Evolutionary conservation across 2,888 invertebrate species (phyloP), one percentile per base, ranked within the genome.

Genomic region (Mesoligia furuncula): DNA sequence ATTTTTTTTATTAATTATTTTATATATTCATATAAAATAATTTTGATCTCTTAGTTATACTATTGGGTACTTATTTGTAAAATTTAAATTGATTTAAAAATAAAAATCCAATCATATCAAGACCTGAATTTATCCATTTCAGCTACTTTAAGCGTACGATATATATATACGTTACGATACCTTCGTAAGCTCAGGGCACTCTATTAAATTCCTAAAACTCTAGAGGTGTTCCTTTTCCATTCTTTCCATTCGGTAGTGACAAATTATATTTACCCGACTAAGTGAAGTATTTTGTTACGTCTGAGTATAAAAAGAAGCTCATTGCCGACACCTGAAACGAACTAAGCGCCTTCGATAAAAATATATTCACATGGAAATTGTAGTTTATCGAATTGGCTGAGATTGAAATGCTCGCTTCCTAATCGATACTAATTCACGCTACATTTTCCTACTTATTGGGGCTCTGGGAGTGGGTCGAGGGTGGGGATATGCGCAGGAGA

Each of bases 391-490:
- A 88, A 89, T 89, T 87, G 86, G 88, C 83, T 90, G 87, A 89
- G 90, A 93, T 92, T 92, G 91, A 93, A 94, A 93, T 92, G 92
- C 90, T 89, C 90, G 90, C 90, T 91, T 90, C 90, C 93, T 94
- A 95, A 95, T 95, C 95, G 94, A 95, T 94, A 94, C 93, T 95
- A 95, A 95, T 95, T 94, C 94, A 89, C 90, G 90, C 89, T 92
- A 92, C 91, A 91, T 92, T 92, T 90, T 88, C 91, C 91, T 92
- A 93, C 94, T 93, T 92, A 92, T 89, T 83, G 90, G 84, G 80
- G 88, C 85, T 88, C 81, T 86, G 87, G 90, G 90, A 83, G 85
- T 83, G 85, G 83, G 87, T 73, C 79, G 85, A 74, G 75, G 82
- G 84, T 80, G 87, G 87, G 88, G 88, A 87, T 89, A 86, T 92